Conservation (phyloP, 2,888 invertebrate species). For the Zaprionus obscuricornis region DNA sequence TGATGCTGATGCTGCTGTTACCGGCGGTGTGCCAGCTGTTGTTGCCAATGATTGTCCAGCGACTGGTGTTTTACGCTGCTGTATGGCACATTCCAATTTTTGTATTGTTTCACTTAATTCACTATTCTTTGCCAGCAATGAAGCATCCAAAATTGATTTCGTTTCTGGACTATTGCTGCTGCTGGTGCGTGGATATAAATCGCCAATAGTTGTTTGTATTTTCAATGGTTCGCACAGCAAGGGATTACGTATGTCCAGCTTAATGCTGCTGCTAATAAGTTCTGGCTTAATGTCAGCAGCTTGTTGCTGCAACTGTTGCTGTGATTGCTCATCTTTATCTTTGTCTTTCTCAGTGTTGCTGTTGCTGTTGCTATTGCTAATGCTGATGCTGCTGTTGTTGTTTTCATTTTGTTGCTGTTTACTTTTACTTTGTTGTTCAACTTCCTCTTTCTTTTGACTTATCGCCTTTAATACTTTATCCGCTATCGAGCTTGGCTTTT, state of each 20-base stretch:
- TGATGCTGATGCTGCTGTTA: constrained; percentile 17
- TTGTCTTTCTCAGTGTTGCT: constrained; percentile 4
- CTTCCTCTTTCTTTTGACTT: constrained; percentile 85
- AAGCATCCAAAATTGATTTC: constrained; percentile 80
- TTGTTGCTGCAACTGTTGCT: not conserved
- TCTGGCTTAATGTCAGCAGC: not conserved
- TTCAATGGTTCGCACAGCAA: constrained; percentile 79
- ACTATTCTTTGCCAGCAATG: constrained; percentile 84
- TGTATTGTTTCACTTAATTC: constrained; percentile 87
- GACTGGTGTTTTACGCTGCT: constrained; percentile 80
- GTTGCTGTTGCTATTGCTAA: not conserved
- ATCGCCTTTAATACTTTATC: constrained; percentile 86
- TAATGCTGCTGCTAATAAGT: constrained; percentile 22
- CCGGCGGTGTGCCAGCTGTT: constrained; percentile 59
- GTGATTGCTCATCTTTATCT: not conserved
- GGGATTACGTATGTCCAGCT: constrained; percentile 41
- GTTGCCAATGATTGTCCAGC: constrained; percentile 55
- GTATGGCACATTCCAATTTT: constrained; percentile 84
- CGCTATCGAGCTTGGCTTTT: constrained; percentile 85
- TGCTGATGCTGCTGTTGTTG: constrained; percentile 17
- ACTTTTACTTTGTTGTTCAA: constrained; percentile 82
- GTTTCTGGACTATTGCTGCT: constrained; percentile 79
- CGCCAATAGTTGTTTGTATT: constrained; percentile 65
- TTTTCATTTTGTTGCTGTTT: constrained; percentile 78
- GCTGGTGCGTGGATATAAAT: constrained; percentile 43